These are phyloP conservation scores for Perca flavescens DNA, from an alignment of 2,113 vertebrate species.

Conservation along the genomic window DNA sequence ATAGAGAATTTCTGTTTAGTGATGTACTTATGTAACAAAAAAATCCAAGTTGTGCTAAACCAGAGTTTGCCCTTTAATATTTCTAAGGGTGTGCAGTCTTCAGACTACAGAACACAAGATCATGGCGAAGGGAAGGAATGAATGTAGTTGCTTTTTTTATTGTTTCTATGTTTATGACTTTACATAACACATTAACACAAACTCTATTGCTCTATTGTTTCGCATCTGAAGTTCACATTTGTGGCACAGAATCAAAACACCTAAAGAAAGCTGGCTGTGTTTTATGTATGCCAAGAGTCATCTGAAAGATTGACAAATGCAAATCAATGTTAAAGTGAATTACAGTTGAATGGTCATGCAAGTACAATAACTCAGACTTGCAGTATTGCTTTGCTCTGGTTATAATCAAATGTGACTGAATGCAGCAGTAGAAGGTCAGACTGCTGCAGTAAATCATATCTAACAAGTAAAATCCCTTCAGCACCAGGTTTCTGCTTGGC, in stretches of 20 bases:
- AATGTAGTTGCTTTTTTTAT: background rate
- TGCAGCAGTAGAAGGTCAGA: conserved; percentile 62
- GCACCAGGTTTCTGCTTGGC: conserved; percentile 35
- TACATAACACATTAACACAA: conserved; percentile 5
- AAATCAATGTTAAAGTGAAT: conserved; percentile 40
- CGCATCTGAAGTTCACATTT: conserved; percentile 6
- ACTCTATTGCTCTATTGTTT: background rate
- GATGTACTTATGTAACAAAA: background rate
- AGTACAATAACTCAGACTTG: conserved; percentile 14
- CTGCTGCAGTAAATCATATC: conserved; percentile 60
- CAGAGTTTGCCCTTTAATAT: background rate
- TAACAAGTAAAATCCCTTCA: conserved; percentile 65
- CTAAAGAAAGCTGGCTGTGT: background rate
- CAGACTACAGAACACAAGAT: background rate
- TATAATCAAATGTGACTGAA: conserved; percentile 53
- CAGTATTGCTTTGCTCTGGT: conserved; percentile 48
- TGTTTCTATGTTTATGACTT: conserved; percentile 4
- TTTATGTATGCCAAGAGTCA: conserved; percentile 13
- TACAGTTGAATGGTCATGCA: background rate
- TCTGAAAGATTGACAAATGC: conserved; percentile 24
- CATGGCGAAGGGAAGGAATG: background rate
- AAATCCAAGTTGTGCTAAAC: background rate
- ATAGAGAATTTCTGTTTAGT: background rate
- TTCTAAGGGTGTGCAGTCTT: background rate
- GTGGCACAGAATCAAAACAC: conserved; percentile 19